Evolutionary conservation across 2,797 vertebrate genomes (phyloP), one percentile per base, ranked within the genome.

Genomic region (Molossus molossus): DNA sequence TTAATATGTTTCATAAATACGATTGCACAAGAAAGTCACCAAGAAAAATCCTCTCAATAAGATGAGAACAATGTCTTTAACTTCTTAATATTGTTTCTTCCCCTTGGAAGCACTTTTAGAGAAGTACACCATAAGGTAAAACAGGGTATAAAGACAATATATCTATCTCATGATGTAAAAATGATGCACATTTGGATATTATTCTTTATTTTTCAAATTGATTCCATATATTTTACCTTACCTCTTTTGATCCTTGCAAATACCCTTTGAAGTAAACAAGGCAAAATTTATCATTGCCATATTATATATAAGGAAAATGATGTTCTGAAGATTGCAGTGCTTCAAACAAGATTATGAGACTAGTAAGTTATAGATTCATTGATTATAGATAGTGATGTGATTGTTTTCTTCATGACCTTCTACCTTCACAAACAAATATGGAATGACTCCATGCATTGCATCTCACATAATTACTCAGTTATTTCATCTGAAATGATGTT

Each of bases 1-100:
- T 91, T 33, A 94, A 23, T 64, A 87, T 88, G 20, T 72, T 96
- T 96, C 7, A 60, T n/a, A 94, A 79, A 89, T 33, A 89, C 14
- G 9, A 65, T n/a, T 62, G n/a, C 21, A 75, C 8, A 60, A 60
- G 76, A 81, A 91, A 64, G 29, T 65, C 37, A 91, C 57, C 11
- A 23, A 87, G 13, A 94, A 87, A 48, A 82, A 17, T 69, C 65
- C 50, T 89, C 33, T 90, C 37, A 81, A 67, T 57, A 73, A 92
- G 17, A 88, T 33, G 20, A 72, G 21, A 79, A 83, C 18, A 77
- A 62, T 60, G 8, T 33, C 5, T 80, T 92, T 40, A 67, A 88
- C 9, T 70, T 70, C 9, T 11, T 55, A 88, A 87, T 60, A 27
- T 21, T 94, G 57, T 89, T 9, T 11, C 40, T 76, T 57, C 88